Evolutionary conservation across 2,113 vertebrate genomes (phyloP), one percentile per base, ranked within the genome.

Genomic region (Lycocorax pyrrhopterus): DNA sequence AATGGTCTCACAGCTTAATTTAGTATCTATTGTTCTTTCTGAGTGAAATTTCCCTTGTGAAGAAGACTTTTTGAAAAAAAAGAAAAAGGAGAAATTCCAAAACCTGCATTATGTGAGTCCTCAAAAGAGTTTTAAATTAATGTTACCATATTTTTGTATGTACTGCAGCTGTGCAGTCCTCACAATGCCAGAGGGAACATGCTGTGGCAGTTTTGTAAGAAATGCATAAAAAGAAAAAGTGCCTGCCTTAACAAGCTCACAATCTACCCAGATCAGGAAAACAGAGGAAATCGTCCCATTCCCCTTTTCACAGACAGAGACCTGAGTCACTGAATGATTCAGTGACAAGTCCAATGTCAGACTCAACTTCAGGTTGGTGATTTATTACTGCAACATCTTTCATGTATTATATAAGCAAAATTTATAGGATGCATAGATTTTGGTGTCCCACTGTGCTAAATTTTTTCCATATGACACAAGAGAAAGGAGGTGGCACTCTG

Each of bases 71-170:
- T 4, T 18, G 16, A 39, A 46, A 41, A 32, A 27, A 30, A n/a
- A 9, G 3, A 20, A 44, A 27, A 56, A 11, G 1, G 10, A 29
- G 3, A 76, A 64, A 80, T 56, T 52, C 37, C 22, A 56, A 82
- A 93, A 64, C 0, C 27, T 63, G 22, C 30, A 82, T 53, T 82
- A 60, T 60, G 13, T 32, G 35, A 77, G 67, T 92, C 39, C 72
- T 93, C 72, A 82, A 88, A 93, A 87, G 77, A 82, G 32, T 68
- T 87, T 95, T 49, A 89, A 89, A 89, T 78, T 84, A 87, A 79
- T 82, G 81, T 62, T 92, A 66, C 74, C n/a, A 4, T 91, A 87
- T 84, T 94, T 94, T 82, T 67, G 22, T 85, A 83, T 52, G 51
- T 94, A 83, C 30, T 90, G 43, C 43, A 63, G 46, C 52, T 94